These are phyloP conservation scores for Babylonia areolata DNA, from an alignment of 1,140 invertebrate species.

Conservation along the genomic window DNA sequence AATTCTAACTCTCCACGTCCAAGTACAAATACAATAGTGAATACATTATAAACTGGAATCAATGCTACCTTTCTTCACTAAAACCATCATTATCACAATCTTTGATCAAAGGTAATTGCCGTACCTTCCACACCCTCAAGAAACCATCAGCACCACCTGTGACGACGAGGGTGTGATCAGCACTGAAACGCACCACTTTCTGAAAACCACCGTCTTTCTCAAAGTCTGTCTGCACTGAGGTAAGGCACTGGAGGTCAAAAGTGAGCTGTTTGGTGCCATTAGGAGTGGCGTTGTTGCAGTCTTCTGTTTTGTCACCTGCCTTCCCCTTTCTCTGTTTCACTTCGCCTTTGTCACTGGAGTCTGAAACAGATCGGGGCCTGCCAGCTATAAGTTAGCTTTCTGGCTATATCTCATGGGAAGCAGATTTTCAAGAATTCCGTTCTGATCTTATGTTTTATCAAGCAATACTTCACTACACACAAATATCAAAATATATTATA, in stretches of 20 bases:
- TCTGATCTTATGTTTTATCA: too few relatives aligned
- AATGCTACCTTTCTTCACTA: too few relatives aligned
- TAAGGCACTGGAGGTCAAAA: constrained; percentile 76
- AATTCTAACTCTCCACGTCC: too few relatives aligned
- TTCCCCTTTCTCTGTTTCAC: constrained; percentile 54
- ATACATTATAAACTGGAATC: too few relatives aligned
- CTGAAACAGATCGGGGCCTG: not conserved
- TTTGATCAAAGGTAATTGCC: too few relatives aligned
- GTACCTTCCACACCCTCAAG: constrained; percentile 88
- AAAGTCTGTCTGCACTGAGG: constrained; percentile 77
- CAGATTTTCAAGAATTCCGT: too few relatives aligned
- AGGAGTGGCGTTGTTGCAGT: constrained; percentile 19
- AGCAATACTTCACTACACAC: too few relatives aligned
- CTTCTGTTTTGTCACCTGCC: constrained; percentile 42
- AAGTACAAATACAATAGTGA: too few relatives aligned
- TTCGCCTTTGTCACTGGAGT: constrained; percentile 15
- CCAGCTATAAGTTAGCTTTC: too few relatives aligned
- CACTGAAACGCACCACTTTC: constrained; percentile 89
- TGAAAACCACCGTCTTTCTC: constrained; percentile 86
- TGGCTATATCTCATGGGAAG: too few relatives aligned
- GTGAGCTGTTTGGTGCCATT: constrained; percentile 65
- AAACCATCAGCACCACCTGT: constrained; percentile 94
- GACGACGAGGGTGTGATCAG: constrained; percentile 85
- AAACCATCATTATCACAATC: too few relatives aligned
- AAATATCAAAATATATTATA: too few relatives aligned